These are phyloP conservation scores for Capitulum mitella DNA, from an alignment of 2,888 invertebrate species.

Conservation along the genomic window DNA sequence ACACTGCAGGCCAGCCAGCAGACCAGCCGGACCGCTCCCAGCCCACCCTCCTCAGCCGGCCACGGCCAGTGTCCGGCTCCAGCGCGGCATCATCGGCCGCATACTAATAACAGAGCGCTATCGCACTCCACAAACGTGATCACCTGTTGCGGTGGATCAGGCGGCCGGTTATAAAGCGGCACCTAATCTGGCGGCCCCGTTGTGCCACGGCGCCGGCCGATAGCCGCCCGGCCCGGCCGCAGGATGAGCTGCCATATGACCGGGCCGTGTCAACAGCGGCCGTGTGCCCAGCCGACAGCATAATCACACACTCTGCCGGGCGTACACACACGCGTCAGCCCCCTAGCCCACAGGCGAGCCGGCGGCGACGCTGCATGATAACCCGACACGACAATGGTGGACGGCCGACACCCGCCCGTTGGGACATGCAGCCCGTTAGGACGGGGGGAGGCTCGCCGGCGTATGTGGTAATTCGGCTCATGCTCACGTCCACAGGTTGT, in stretches of 20 bases:
- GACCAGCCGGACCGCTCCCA: too few species aligned
- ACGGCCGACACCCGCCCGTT: too few species aligned
- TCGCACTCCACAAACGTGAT: not conserved
- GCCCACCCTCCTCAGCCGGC: too few species aligned
- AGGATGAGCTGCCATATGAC: slow-evolving; percentile 11
- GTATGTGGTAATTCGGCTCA: too few species aligned
- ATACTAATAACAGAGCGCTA: slow-evolving; percentile 9
- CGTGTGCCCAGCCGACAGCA: not conserved
- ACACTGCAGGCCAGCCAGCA: too few species aligned
- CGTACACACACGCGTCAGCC: not conserved
- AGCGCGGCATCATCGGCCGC: not conserved
- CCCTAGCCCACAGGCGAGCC: not conserved
- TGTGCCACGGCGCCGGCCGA: not conserved
- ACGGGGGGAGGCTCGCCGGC: too few species aligned
- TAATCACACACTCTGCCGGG: too few species aligned
- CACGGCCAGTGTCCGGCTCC: not conserved
- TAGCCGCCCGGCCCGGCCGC: not conserved
- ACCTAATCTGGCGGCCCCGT: not conserved
- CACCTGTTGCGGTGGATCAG: not conserved
- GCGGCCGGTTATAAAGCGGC: slow-evolving; percentile 1
- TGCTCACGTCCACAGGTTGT: too few species aligned
- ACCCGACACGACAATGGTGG: too few species aligned
- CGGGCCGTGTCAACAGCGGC: not conserved
- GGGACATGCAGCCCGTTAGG: too few species aligned
- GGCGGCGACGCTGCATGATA: not conserved